Base-by-base conservation (phyloP, 2,113 vertebrate genomes). In the Ascaphus truei region DNA sequence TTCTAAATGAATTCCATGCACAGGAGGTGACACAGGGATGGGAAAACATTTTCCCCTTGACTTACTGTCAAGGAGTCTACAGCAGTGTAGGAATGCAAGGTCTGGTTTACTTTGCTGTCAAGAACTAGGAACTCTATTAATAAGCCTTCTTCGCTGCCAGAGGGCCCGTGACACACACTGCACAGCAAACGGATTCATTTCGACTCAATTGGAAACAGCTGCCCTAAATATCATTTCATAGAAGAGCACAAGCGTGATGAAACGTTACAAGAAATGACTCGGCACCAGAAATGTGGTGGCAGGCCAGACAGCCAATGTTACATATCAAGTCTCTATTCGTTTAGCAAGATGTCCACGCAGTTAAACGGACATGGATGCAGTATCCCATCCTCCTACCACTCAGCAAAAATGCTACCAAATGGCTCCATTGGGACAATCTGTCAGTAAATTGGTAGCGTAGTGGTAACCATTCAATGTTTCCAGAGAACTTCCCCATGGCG, bases 31-130 rank as follows among this genome's bases (percentile, higher is more conserved):
- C 77, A 73, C 36, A 1, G 62, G 75, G 39, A 71, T 65, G 73
- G 30, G 52, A 79, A 81, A 74, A 69, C 68, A 79, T 84, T 86
- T 84, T 87, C 52, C 85, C 79, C 80, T 83, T 88, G 83, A 87
- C 88, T 87, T 82, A 79, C 69, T 86, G 82, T 87, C 86, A 82
- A 78, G 79, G 68, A 79, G 79, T 68, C 75, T 23, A 51, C 59
- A 34, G 36, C 59, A 52, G 53, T 22, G 36, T 33, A 68, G 16
- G 34, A 39, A 48, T 31, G 36, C 27, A 47, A 34, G 56, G 5
- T 41, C 23, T 68, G 20, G 4, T 45, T 20, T 34, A 25, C 50
- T 33, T 31, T 30, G 16, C 30, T 48, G 39, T 34, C 41, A 58
- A 27, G 30, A 20, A 39, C 26, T 18, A 57, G 29, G 8, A 20